phyloP scores from a whole-genome alignment of 1,140 invertebrate species.

The Anastrepha ludens region DNA sequence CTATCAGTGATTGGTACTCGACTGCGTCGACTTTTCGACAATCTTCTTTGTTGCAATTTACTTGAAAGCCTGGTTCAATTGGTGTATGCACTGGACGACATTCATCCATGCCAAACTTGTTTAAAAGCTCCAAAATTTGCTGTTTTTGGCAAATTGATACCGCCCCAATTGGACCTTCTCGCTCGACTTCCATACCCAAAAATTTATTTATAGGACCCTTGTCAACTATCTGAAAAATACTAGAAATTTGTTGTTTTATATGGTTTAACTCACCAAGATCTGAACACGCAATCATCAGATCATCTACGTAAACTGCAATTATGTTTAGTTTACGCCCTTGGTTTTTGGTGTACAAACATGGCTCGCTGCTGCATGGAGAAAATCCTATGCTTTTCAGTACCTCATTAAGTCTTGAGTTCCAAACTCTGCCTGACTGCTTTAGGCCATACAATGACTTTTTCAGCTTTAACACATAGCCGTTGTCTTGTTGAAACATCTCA shows the following conservation, averaged over 20 bases:
- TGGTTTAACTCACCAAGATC: constrained; percentile 53
- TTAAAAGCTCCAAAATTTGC: constrained; percentile 58
- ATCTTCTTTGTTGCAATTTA: constrained; percentile 29
- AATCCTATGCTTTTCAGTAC: constrained; percentile 58
- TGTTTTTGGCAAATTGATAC: constrained; percentile 56
- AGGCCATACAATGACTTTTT: constrained; percentile 68
- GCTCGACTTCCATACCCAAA: constrained; percentile 46
- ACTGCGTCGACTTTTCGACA: constrained; percentile 20
- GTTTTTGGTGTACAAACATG: constrained; percentile 67
- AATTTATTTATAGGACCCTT: constrained; percentile 28
- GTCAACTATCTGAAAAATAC: constrained; percentile 46
- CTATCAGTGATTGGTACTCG: constrained; percentile 40
- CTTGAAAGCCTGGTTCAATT: constrained; percentile 24
- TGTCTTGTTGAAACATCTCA: constrained; percentile 50
- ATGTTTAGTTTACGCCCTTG: constrained; percentile 25
- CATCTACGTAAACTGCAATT: constrained; percentile 56
- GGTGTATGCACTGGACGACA: constrained; percentile 30
- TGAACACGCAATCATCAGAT: constrained; percentile 55
- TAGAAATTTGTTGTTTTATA: background rate
- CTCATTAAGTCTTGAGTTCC: constrained; percentile 63
- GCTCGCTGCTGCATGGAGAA: constrained; percentile 54
- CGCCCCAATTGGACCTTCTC: constrained; percentile 10
- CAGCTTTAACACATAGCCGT: constrained; percentile 62
- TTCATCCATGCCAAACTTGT: constrained; percentile 22
- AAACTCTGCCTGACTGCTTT: constrained; percentile 66